A percentile compares a stretch with the other conserved stretches of the same genome.
Conservation (phyloP, 2,888 invertebrate species). For the Heliconius erato region DNA sequence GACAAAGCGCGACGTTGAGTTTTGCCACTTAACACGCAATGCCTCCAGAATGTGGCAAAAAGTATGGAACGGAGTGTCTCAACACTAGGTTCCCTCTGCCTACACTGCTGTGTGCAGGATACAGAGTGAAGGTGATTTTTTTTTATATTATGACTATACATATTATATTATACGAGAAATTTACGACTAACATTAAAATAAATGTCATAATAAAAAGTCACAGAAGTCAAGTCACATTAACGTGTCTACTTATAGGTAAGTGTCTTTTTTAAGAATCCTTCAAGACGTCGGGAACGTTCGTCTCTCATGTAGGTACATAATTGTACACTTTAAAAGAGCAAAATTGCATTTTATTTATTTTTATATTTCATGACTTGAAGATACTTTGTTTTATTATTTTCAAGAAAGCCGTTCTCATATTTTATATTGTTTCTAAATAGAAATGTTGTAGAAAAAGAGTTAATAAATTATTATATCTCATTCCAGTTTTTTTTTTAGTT, state of each 20-base stretch:
- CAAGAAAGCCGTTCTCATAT: neutral
- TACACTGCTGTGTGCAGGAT: too few species aligned
- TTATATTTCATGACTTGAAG: neutral
- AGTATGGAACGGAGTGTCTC: too few species aligned
- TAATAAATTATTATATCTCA: too few species aligned
- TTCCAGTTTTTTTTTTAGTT: too few species aligned
- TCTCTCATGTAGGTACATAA: slow-evolving; percentile 20
- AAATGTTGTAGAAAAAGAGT: too few species aligned
- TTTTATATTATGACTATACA: too few species aligned
- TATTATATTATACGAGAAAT: neutral
- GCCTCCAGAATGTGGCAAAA: too few species aligned
- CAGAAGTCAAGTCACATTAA: slow-evolving; percentile 16
- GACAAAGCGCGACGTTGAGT: too few species aligned
- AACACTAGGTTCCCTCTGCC: too few species aligned
- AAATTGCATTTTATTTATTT: slow-evolving; percentile 10
- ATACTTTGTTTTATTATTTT: neutral
- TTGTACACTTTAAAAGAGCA: slow-evolving; percentile 13
- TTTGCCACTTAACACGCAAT: too few species aligned
- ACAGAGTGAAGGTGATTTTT: too few species aligned
- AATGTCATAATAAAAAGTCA: neutral
- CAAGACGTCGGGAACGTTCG: slow-evolving; percentile 14
- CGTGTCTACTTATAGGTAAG: neutral
- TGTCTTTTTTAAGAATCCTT: slow-evolving; percentile 24
- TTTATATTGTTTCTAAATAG: neutral
- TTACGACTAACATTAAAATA: neutral